Evolutionary conservation across 2,113 vertebrate species (phyloP).

Genomic region (Ifrita kowaldi): DNA sequence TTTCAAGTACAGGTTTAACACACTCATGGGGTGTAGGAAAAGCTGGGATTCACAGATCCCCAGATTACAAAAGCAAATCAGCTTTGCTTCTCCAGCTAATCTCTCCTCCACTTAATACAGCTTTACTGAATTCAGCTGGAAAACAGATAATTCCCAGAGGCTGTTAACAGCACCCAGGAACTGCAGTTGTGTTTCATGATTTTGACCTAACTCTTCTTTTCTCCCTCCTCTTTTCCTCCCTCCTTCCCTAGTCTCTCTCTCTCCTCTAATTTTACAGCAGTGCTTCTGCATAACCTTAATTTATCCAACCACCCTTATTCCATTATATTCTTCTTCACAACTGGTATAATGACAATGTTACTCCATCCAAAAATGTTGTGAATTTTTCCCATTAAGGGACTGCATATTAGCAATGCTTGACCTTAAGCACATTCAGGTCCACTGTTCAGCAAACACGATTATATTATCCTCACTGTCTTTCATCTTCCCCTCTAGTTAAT

Average conservation of each 20-base stretch:
- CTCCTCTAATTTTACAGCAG: not conserved
- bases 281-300: not conserved
- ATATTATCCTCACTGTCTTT: constrained; percentile 22
- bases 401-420: not conserved
- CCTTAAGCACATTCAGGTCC: not conserved
- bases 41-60: not conserved
- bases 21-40: not conserved
- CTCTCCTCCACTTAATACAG: not conserved
- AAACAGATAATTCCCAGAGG: not conserved
- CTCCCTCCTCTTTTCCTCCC: not conserved
- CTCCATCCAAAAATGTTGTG: not conserved
- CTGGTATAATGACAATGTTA: not conserved
- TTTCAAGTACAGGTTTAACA: not conserved
- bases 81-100: constrained; percentile 15
- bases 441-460: not conserved
- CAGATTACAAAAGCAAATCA: constrained; percentile 30
- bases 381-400: not conserved
- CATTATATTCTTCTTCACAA: not conserved
- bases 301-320: not conserved
- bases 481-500: constrained; percentile 1
- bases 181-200: not conserved
- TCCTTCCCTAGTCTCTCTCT: fast-evolving
- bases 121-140: not conserved
- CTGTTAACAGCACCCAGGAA: not conserved
- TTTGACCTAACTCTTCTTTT: not conserved